These are phyloP conservation scores for Hoplostethus mediterraneus DNA, from an alignment of 2,797 vertebrate genomes.

Conservation along the genomic window DNA sequence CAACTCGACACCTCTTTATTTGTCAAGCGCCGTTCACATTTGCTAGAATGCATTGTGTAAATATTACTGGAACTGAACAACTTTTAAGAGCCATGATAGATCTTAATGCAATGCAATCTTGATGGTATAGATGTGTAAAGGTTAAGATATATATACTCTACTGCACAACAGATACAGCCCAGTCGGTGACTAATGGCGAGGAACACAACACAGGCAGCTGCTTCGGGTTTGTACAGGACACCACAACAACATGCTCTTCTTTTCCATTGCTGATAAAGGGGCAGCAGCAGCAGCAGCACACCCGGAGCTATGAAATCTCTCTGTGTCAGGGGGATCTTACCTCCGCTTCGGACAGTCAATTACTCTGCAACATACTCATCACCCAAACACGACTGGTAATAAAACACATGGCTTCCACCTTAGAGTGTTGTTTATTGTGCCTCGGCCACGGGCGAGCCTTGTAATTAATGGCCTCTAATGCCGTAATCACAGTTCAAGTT, in stretches of 20 bases:
- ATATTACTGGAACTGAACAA: constrained; percentile 45
- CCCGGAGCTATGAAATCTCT: constrained; percentile 59
- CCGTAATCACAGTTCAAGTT: constrained; percentile 20
- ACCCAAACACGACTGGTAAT: constrained; percentile 22
- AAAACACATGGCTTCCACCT: not conserved
- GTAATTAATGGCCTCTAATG: constrained; percentile 23
- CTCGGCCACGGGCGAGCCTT: constrained; percentile 5
- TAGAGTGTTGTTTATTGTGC: constrained; percentile 16
- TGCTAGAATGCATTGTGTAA: constrained; percentile 30
- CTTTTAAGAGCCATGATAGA: constrained; percentile 68
- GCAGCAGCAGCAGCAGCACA: constrained; percentile 61
- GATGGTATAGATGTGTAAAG: constrained; percentile 47
- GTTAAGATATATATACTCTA: constrained; percentile 53
- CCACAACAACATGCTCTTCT: not conserved
- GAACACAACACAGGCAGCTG: constrained; percentile 59
- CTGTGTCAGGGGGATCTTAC: constrained; percentile 31
- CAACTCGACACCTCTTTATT: constrained; percentile 67
- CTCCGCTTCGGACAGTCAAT: constrained; percentile 35
- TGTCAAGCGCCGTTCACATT: constrained; percentile 54
- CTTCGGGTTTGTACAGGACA: constrained; percentile 57
- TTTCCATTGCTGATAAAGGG: constrained; percentile 16
- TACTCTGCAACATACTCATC: constrained; percentile 35
- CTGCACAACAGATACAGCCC: constrained; percentile 57
- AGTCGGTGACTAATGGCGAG: constrained; percentile 63
- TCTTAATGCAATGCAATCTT: constrained; percentile 60